phyloP scores from a whole-genome alignment of 2,113 vertebrate genomes.

The Pardalotus punctatus region DNA sequence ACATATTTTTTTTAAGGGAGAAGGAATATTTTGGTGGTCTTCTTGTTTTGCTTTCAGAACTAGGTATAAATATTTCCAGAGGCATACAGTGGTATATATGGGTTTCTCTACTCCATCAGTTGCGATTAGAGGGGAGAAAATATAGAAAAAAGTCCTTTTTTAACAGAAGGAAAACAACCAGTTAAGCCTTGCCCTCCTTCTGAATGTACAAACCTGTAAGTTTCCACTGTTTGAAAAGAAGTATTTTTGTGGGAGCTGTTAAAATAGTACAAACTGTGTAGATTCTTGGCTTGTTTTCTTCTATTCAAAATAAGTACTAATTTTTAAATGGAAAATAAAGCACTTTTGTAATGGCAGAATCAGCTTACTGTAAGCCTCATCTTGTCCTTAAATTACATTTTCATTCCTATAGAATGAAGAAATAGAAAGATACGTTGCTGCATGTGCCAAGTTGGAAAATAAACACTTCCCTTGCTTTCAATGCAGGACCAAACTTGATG shows the following conservation, averaged over 20 bases:
- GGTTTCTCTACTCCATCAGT: background rate
- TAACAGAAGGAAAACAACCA: background rate
- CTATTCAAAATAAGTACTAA: background rate
- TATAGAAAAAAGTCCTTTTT: background rate
- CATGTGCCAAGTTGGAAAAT: background rate
- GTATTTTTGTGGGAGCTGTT: background rate
- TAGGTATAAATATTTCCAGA: background rate
- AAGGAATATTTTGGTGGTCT: background rate
- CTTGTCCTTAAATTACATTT: conserved; percentile 24
- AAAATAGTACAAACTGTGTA: background rate
- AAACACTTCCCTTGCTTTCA: background rate
- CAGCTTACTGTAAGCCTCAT: background rate
- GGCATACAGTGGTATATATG: background rate
- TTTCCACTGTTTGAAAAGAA: background rate
- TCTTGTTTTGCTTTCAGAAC: background rate
- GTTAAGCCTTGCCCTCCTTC: background rate
- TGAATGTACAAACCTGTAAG: background rate
- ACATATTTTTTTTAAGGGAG: background rate
- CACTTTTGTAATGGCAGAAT: background rate
- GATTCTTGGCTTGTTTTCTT: background rate
- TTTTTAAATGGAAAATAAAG: background rate
- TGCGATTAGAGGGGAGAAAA: accelerated
- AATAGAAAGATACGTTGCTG: background rate
- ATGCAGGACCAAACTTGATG: conserved; percentile 25
- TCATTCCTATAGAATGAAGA: conserved; percentile 23